Conservation (phyloP, 2,113 vertebrate genomes). For the Hystrix cristata region DNA sequence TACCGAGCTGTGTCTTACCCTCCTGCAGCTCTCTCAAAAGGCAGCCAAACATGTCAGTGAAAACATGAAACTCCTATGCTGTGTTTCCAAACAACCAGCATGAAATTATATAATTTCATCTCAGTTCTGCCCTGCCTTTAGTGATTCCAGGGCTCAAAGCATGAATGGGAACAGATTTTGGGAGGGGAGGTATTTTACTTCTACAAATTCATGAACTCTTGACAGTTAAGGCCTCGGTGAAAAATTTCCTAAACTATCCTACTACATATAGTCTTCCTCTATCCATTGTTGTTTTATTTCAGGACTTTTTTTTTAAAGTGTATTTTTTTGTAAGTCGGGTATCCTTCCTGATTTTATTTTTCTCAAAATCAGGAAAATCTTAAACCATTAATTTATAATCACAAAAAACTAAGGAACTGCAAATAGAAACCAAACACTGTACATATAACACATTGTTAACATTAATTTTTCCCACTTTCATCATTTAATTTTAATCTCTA, state of each 20-base stretch:
- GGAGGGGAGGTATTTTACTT: conserved; percentile 29
- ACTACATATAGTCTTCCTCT: not conserved
- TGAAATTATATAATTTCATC: not conserved
- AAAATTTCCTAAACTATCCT: not conserved
- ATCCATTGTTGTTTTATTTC: conserved; percentile 16
- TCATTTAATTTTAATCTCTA: conserved; percentile 47
- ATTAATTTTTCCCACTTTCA: not conserved
- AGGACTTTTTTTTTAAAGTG: not conserved
- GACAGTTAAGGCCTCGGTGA: not conserved
- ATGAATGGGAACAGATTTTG: conserved; percentile 42
- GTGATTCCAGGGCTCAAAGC: not conserved
- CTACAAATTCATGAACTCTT: conserved; percentile 25
- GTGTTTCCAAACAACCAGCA: conserved; percentile 44
- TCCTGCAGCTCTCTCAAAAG: not conserved
- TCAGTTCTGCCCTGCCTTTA: not conserved
- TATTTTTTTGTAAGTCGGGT: not conserved
- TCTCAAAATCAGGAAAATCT: not conserved
- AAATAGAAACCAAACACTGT: conserved; percentile 13
- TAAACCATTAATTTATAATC: conserved; percentile 3
- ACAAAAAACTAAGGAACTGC: conserved; percentile 27
- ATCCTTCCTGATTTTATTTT: not conserved
- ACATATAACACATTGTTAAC: not conserved
- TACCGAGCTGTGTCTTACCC: not conserved
- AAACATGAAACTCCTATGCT: not conserved
- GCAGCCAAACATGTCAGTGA: not conserved